phyloP scores from a whole-genome alignment of 1,140 invertebrate genomes.

The Pseudomyrmex concolor region DNA sequence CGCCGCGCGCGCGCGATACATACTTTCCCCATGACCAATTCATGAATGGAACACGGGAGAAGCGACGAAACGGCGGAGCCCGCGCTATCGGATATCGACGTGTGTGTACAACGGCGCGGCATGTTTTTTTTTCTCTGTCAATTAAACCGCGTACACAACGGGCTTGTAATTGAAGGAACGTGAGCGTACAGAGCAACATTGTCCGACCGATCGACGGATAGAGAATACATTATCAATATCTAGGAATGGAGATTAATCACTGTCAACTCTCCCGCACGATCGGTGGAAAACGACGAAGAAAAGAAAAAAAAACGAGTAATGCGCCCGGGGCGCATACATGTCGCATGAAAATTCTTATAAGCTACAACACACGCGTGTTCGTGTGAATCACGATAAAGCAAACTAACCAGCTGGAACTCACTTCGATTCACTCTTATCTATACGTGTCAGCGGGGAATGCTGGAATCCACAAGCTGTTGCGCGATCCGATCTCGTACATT shows the following conservation, averaged over 20 bases:
- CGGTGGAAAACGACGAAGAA: neutral
- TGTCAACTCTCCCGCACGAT: neutral
- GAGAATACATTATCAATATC: conserved; percentile 3
- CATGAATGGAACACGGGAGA: conserved; percentile 51
- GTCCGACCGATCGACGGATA: neutral
- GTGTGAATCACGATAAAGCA: conserved; percentile 35
- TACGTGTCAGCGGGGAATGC: conserved; percentile 33
- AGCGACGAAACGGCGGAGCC: conserved; percentile 6
- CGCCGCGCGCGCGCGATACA: conserved; percentile 22
- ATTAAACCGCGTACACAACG: conserved; percentile 5
- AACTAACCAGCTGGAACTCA: too few relatives aligned
- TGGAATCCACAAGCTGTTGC: conserved; percentile 47
- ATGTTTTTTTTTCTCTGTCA: neutral
- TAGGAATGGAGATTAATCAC: conserved; percentile 42
- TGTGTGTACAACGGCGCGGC: neutral
- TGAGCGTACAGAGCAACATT: conserved; percentile 11
- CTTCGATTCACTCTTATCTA: conserved; percentile 28
- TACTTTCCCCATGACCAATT: conserved; percentile 59
- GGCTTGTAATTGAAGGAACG: conserved; percentile 29
- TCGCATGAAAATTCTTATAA: conserved; percentile 24
- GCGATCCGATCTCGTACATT: conserved; percentile 31
- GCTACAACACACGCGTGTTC: neutral
- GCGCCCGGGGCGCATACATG: neutral
- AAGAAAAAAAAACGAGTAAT: neutral
- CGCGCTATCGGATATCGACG: conserved; percentile 15